Percentiles rank a stretch among this genome's conserved stretches.
Evolutionary conservation across 2,113 vertebrate genomes (phyloP).

Genomic region (Petroica traversi): DNA sequence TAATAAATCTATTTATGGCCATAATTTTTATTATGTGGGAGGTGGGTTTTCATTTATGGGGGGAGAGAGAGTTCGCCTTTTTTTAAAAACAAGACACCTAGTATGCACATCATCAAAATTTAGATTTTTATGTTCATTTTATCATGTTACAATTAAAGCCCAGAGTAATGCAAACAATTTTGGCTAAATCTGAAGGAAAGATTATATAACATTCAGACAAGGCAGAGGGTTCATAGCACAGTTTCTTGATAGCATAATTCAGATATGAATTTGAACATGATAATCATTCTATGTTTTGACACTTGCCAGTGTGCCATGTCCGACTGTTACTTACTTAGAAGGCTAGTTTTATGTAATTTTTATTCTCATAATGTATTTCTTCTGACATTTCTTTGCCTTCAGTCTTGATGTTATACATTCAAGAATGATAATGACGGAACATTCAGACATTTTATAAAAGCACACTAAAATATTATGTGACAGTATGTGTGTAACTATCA

Average conservation of each 20-base stretch:
- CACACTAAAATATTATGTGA: background rate
- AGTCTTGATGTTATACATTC: background rate
- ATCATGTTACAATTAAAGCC: background rate
- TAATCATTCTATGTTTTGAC: background rate
- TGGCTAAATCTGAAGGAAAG: background rate
- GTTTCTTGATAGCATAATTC: background rate
- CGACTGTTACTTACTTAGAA: background rate
- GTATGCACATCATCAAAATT: background rate
- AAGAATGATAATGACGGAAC: background rate
- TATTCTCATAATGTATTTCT: background rate
- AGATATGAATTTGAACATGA: background rate
- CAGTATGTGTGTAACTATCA: background rate
- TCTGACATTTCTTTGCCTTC: background rate
- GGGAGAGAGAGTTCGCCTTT: accelerated
- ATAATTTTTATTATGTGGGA: background rate
- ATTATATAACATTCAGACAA: background rate
- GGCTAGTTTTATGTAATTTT: background rate
- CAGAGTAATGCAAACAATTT: background rate
- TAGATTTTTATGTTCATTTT: background rate
- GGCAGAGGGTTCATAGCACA: background rate
- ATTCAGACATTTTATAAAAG: background rate
- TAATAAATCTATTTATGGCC: background rate
- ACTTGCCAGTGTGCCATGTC: background rate
- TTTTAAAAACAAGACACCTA: background rate
- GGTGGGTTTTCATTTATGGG: accelerated